A percentile compares a stretch with the other conserved stretches of the same genome.
Evolutionary conservation across 2,797 vertebrate species (phyloP).

Genomic region (Steatocranus sp.): DNA sequence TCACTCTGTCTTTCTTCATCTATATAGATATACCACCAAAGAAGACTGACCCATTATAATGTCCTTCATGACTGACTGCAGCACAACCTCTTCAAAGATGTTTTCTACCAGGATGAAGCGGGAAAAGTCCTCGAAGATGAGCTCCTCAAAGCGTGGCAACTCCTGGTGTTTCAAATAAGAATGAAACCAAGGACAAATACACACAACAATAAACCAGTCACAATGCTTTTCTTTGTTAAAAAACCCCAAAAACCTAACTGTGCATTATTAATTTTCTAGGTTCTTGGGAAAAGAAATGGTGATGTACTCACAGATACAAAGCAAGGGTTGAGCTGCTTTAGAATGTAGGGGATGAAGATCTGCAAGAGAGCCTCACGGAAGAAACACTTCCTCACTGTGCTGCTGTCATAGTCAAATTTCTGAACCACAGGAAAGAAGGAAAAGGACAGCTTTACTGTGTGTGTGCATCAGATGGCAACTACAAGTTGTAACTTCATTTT

Average conservation of each 20-base stretch:
- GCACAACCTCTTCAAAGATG: constrained; percentile 92
- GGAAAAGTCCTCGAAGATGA: constrained; percentile 95
- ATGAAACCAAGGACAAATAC: background rate
- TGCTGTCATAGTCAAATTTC: constrained; percentile 98
- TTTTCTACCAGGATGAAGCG: constrained; percentile 90
- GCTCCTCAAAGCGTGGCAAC: constrained; percentile 86
- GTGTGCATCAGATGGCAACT: background rate
- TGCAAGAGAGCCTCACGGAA: constrained; percentile 97
- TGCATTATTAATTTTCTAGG: background rate
- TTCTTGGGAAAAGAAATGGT: background rate
- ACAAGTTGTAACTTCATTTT: background rate
- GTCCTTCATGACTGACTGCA: constrained; percentile 94
- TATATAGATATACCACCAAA: background rate
- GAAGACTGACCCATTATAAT: constrained; percentile 86
- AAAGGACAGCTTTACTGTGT: background rate
- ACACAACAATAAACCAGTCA: background rate
- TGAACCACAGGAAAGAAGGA: constrained; percentile 28
- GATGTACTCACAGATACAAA: constrained; percentile 79
- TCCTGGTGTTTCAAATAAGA: constrained; percentile 69
- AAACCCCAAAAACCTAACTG: background rate
- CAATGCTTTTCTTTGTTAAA: background rate
- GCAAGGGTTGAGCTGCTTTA: constrained; percentile 88
- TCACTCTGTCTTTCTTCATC: background rate
- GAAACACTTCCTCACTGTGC: constrained; percentile 91
- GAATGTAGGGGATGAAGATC: constrained; percentile 93